These are phyloP conservation scores for Agrypnus murinus DNA, from an alignment of 2,888 invertebrate species.

Conservation along the genomic window DNA sequence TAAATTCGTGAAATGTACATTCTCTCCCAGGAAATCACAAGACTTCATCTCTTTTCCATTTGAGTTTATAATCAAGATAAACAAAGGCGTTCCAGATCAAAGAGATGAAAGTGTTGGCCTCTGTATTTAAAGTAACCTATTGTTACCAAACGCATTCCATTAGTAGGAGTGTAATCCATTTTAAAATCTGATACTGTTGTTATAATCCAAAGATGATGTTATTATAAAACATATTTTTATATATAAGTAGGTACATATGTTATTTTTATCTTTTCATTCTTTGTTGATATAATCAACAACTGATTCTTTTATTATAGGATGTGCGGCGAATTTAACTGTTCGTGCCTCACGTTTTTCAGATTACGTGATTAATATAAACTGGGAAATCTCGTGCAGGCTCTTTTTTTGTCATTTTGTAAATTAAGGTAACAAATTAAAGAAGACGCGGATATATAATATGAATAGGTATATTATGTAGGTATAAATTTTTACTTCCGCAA, in stretches of 20 bases:
- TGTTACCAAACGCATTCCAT: slow-evolving; percentile 16
- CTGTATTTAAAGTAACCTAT: slow-evolving; percentile 27
- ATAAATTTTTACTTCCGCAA: slow-evolving; percentile 19
- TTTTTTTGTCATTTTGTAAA: background rate
- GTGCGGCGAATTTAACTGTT: background rate
- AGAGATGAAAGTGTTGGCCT: slow-evolving; percentile 35
- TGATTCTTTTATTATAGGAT: background rate
- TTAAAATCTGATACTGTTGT: slow-evolving; percentile 12
- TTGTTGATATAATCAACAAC: background rate
- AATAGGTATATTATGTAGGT: background rate
- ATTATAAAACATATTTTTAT: background rate
- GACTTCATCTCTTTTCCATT: slow-evolving; percentile 14
- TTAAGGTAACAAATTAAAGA: slow-evolving; percentile 22
- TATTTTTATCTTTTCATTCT: background rate
- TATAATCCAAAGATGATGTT: too few relatives aligned
- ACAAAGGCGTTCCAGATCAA: slow-evolving; percentile 28
- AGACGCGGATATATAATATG: slow-evolving; percentile 7
- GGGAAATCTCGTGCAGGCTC: slow-evolving; percentile 9
- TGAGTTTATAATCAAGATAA: slow-evolving; percentile 16
- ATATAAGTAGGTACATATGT: background rate
- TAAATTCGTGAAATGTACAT: slow-evolving; percentile 25
- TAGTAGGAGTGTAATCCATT: slow-evolving; percentile 20
- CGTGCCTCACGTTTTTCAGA: slow-evolving; percentile 21
- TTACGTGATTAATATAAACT: slow-evolving; percentile 14
- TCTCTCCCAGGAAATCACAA: slow-evolving; percentile 24